Percentiles rank a stretch among this genome's conserved stretches.
Conservation (phyloP, 2,113 vertebrate genomes). For the Okapia johnstoni region DNA sequence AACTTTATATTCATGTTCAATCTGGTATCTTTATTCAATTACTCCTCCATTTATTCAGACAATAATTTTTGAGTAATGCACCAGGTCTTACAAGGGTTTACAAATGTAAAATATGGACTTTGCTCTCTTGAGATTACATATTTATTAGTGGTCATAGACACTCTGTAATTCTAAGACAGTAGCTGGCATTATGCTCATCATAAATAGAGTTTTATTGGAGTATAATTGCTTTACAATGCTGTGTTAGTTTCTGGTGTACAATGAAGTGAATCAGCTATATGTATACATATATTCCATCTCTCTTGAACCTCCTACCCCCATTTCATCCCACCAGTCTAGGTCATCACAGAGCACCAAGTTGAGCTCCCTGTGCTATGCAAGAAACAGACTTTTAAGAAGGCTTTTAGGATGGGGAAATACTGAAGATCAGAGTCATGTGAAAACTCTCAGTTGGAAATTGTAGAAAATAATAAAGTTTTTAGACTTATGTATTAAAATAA, state of each 20-base stretch:
- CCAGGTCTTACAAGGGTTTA: neutral
- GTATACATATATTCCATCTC: neutral
- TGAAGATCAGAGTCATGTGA: neutral
- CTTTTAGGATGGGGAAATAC: neutral
- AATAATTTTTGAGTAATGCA: neutral
- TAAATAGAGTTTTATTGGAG: neutral
- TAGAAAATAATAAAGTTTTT: neutral
- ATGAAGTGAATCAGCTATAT: neutral
- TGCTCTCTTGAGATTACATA: neutral
- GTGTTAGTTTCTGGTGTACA: neutral
- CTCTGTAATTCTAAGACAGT: neutral
- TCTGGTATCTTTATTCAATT: neutral
- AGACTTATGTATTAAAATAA: neutral
- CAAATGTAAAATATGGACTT: neutral
- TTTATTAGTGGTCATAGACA: neutral
- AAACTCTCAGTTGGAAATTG: neutral
- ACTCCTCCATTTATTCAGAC: neutral
- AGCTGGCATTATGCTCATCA: neutral
- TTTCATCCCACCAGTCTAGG: neutral
- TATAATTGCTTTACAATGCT: neutral
- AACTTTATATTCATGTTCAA: neutral
- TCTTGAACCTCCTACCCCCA: neutral
- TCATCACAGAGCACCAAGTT: neutral
- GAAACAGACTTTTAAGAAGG: neutral
- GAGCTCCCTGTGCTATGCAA: neutral